Conservation (phyloP, 2,797 vertebrate genomes). For the Cetoscarus ocellatus region DNA sequence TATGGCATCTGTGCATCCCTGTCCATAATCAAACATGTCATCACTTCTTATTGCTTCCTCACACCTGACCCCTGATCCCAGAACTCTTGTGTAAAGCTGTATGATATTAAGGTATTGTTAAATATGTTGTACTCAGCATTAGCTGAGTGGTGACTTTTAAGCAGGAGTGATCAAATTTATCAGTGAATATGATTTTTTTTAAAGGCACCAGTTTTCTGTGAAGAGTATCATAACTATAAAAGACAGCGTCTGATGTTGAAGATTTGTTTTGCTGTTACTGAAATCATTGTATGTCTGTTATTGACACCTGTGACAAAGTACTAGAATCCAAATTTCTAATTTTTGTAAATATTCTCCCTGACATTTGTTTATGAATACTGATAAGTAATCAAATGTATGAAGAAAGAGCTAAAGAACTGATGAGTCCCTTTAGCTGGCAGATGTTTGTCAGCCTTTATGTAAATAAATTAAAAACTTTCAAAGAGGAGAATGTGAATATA, state of each 20-base stretch:
- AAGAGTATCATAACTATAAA: slow-evolving; percentile 9
- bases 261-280: not conserved
- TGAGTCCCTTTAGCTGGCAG: not conserved
- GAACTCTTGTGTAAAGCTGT: not conserved
- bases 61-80: too few species aligned
- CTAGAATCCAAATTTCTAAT: slow-evolving; percentile 5
- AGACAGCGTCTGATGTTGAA: slow-evolving; percentile 1
- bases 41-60: too few species aligned
- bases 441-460: slow-evolving; percentile 32
- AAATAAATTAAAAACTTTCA: slow-evolving; percentile 47
- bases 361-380: slow-evolving; percentile 38
- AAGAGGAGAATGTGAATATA: slow-evolving; percentile 63
- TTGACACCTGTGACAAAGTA: not conserved
- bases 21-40: too few species aligned
- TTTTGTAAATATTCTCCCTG: slow-evolving; percentile 1
- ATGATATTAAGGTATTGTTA: not conserved
- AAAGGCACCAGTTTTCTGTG: not conserved
- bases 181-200: not conserved
- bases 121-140: not conserved
- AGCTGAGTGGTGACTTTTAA: slow-evolving; percentile 19
- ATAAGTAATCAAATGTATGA: slow-evolving; percentile 12
- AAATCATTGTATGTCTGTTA: slow-evolving; percentile 2
- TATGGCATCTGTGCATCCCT: too few species aligned
- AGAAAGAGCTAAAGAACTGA: not conserved
- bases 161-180: not conserved